phyloP scores from a whole-genome alignment of 2,888 invertebrate genomes.

The Trachelus stipa region DNA sequence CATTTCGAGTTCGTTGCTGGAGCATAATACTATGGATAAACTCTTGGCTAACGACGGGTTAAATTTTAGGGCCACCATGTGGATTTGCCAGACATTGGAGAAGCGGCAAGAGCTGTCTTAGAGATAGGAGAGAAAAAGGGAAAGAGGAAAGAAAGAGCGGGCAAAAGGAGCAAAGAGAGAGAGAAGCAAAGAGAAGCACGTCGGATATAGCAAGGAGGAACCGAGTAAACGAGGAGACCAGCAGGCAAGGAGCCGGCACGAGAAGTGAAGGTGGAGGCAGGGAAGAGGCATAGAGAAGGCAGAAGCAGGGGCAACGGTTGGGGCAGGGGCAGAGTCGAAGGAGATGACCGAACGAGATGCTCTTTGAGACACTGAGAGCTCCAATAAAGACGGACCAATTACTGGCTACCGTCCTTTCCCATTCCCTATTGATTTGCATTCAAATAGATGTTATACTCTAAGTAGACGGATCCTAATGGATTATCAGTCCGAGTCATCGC shows the following conservation, averaged over 20 bases:
- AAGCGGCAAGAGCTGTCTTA: conserved; percentile 38
- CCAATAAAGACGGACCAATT: conserved; percentile 67
- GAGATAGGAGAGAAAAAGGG: conserved; percentile 34
- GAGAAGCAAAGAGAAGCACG: background rate
- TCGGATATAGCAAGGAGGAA: conserved; percentile 8
- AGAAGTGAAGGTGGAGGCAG: conserved; percentile 24
- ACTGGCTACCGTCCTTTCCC: conserved; percentile 62
- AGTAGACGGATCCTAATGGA: conserved; percentile 67
- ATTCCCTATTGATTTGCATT: conserved; percentile 67
- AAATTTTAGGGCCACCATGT: conserved; percentile 40
- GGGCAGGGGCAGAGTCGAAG: conserved; percentile 39
- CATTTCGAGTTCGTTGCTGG: background rate
- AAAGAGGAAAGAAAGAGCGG: conserved; percentile 31
- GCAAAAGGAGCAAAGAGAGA: conserved; percentile 1
- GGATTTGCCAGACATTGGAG: conserved; percentile 19
- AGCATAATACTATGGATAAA: background rate
- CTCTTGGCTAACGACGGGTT: conserved; percentile 2
- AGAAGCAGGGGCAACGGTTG: conserved; percentile 29
- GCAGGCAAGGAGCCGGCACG: background rate
- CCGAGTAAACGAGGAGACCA: conserved; percentile 18
- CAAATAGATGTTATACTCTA: conserved; percentile 67
- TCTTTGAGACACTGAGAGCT: conserved; percentile 66
- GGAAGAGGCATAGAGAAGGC: conserved; percentile 37
- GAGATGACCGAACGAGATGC: conserved; percentile 67
- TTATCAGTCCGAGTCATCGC: conserved; percentile 67